Conservation (phyloP, 2,888 invertebrate genomes). For the Phytoseiulus persimilis region DNA sequence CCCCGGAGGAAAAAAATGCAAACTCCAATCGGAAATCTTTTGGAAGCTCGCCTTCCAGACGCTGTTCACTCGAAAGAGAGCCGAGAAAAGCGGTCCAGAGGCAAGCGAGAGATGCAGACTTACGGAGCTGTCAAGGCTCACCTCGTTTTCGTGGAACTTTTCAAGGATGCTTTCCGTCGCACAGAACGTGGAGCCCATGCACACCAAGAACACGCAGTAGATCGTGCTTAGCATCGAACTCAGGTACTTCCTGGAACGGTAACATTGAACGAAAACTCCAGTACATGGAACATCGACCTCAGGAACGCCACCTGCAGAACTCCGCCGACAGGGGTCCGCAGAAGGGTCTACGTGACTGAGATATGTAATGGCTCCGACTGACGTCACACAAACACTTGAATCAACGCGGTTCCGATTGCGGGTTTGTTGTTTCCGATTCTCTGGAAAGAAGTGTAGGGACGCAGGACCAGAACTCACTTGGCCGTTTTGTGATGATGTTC, state of each 20-base stretch:
- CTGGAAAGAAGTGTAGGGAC: background rate
- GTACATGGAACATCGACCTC: background rate
- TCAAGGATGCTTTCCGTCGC: slow-evolving; percentile 56
- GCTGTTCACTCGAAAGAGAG: background rate
- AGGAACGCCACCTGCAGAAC: background rate
- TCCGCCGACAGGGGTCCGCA: background rate
- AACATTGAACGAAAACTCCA: slow-evolving; percentile 13
- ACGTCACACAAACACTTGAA: background rate
- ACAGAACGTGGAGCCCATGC: slow-evolving; percentile 61
- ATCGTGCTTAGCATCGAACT: slow-evolving; percentile 60
- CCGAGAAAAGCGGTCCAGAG: background rate
- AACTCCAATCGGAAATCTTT: too few relatives aligned
- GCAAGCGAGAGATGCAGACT: background rate
- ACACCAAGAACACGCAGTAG: slow-evolving; percentile 62
- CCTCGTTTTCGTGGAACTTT: slow-evolving; percentile 53
- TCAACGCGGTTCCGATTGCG: background rate
- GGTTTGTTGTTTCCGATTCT: background rate
- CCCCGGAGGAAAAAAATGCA: too few relatives aligned
- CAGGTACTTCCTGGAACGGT: slow-evolving; percentile 56
- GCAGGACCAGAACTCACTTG: background rate
- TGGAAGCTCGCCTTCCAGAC: too few relatives aligned
- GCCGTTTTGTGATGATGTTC: slow-evolving; percentile 9
- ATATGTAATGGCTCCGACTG: background rate
- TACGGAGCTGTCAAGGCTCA: slow-evolving; percentile 48
- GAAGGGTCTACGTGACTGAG: background rate